Base-by-base conservation (phyloP, 2,797 vertebrate genomes). In the Garrulus glandarius region DNA sequence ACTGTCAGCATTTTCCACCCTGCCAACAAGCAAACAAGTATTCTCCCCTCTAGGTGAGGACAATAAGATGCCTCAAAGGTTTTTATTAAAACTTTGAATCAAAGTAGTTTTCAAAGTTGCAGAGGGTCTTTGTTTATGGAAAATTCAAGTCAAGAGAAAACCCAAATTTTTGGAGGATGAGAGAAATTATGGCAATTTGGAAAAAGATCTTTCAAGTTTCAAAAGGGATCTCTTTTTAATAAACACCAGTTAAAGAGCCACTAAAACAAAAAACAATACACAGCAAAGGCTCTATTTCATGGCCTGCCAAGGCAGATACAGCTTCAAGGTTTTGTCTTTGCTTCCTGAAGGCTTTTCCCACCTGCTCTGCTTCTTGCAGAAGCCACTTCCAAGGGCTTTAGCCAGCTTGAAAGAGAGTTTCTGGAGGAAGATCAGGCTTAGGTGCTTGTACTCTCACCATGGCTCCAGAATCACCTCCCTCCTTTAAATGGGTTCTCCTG, bases 31-130 rank as follows among this genome's bases (percentile, higher is more conserved):
- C 36, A 87, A 93, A 32, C 2, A 27, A 76, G 4, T 24, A 15
- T n/a, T 86, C n/a, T 72, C 7, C 49, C 32, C 17, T 67, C 52
- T 52, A 41, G 80, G 24, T 0, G 0, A 91, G 60, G 67, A 84
- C 52, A 87, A 30, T 44, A 78, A 77, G 43, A 72, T 65, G 43
- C n/a, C 64, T 80, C 68, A 72, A 84, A 82, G 0, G 1, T 39
- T 67, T 85, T 86, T 60, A 72, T 64, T 74, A 53, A 78, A 74
- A 63, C 17, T 56, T 91, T 15, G 20, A 72, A 81, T 81, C 23
- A 70, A 94, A 95, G 69, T 59, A 72, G 8, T 69, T 92, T 86
- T 92, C 34, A 32, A 74, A 94, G 47, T 53, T 74, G n/a, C 37
- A 76, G 47, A 88, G 8, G 19, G 36, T 81, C 59, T 89, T 88